A percentile compares a stretch with the other conserved stretches of the same genome.
Evolutionary conservation across 2,113 vertebrate species (phyloP).

Genomic region (Ceyx margarethae): DNA sequence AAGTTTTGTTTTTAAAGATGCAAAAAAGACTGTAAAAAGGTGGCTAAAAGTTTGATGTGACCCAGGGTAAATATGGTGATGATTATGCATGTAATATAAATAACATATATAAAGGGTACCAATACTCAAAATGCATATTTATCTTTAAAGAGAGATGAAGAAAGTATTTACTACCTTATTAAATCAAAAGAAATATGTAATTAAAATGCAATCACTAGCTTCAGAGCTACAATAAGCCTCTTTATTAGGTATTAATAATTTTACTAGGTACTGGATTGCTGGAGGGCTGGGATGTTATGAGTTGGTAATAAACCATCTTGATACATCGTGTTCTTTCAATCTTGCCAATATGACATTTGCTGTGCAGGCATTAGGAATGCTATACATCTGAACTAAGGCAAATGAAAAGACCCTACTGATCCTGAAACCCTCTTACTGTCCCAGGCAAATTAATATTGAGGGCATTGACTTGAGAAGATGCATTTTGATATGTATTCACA

Average conservation of each 20-base stretch:
- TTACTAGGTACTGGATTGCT: conserved; percentile 58
- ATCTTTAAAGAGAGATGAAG: conserved; percentile 71
- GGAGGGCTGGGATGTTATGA: conserved; percentile 17
- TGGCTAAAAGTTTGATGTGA: conserved; percentile 32
- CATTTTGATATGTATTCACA: not conserved
- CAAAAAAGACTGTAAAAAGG: not conserved
- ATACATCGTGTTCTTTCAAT: conserved; percentile 43
- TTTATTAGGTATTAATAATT: conserved; percentile 71
- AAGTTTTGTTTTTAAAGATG: not conserved
- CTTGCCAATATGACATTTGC: conserved; percentile 44
- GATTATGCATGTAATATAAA: conserved; percentile 31
- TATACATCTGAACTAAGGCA: conserved; percentile 15
- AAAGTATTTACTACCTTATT: conserved; percentile 70
- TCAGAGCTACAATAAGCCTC: conserved; percentile 61
- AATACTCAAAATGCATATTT: conserved; percentile 42
- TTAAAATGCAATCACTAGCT: conserved; percentile 69
- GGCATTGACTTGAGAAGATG: not conserved
- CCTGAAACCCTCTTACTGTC: not conserved
- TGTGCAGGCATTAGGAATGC: conserved; percentile 19
- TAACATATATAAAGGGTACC: not conserved
- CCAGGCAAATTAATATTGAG: fast-evolving
- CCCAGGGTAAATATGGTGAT: conserved; percentile 37
- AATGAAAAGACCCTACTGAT: not conserved
- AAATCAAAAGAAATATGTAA: conserved; percentile 71
- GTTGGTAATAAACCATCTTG: conserved; percentile 60